These are phyloP conservation scores for Crossaster papposus DNA, from an alignment of 53 echinoderm and acorn worm species.

Conservation along the genomic window DNA sequence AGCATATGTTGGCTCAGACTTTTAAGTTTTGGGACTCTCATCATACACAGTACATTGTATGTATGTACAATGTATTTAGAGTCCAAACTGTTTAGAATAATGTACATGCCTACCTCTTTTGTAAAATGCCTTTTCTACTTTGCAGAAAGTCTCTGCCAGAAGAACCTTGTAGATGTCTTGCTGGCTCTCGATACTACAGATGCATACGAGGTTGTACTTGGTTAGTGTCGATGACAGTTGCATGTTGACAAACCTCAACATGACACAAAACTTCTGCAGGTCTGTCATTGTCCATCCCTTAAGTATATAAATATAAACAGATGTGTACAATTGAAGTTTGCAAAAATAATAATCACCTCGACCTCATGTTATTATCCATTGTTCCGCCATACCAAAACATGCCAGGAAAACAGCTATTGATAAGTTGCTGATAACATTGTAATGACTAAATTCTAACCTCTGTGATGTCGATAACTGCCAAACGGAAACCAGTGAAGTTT, in stretches of 20 bases:
- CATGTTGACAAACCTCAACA: constrained; percentile 13
- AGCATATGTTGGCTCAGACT: background rate
- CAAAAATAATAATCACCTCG: background rate
- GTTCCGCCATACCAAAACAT: background rate
- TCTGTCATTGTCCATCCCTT: constrained; percentile 10
- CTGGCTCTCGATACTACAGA: background rate
- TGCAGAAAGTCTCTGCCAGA: background rate
- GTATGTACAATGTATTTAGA: background rate
- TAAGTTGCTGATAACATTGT: background rate
- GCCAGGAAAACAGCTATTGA: background rate
- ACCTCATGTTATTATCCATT: too few species aligned
- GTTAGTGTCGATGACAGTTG: constrained; percentile 2
- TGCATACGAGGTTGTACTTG: constrained; percentile 15
- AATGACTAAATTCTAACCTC: background rate
- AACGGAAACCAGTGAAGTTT: background rate
- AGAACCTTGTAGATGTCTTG: background rate
- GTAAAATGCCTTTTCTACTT: constrained; percentile 24
- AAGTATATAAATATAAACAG: background rate
- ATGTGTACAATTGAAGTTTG: background rate
- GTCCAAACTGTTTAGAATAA: background rate
- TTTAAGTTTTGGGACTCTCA: too few species aligned
- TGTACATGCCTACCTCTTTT: background rate
- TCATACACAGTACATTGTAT: too few species aligned
- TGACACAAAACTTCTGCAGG: constrained; percentile 17
- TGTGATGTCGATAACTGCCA: constrained; percentile 7